Conservation (phyloP, 1,140 invertebrate species). For the Macrosteles quadrilineatus region DNA sequence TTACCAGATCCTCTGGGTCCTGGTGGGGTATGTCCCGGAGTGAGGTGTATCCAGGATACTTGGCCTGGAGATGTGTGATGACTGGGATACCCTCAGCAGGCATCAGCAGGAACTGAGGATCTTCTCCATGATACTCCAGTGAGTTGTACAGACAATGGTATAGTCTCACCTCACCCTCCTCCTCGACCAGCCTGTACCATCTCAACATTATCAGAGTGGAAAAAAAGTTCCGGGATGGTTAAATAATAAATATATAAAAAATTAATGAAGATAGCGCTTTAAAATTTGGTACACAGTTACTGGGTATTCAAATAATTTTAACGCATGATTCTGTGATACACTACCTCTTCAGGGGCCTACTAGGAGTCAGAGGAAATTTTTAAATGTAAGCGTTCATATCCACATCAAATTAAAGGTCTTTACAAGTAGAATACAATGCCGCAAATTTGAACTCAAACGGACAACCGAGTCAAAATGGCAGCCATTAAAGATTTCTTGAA, state of each 20-base stretch:
- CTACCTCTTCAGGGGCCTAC: too few species aligned
- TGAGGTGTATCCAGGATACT: slow-evolving; percentile 57
- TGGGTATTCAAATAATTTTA: too few species aligned
- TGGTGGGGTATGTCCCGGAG: slow-evolving; percentile 57
- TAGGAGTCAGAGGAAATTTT: not conserved
- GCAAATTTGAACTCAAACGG: too few species aligned
- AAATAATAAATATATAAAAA: not conserved
- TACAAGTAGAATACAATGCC: too few species aligned
- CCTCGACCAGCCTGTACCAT: slow-evolving; percentile 53
- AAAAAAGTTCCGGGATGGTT: not conserved
- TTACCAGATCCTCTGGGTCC: slow-evolving; percentile 52
- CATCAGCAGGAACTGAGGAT: slow-evolving; percentile 58
- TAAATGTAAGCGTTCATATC: not conserved
- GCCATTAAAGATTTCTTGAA: too few species aligned
- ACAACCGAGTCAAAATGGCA: too few species aligned
- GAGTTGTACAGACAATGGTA: slow-evolving; percentile 61
- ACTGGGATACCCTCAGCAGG: slow-evolving; percentile 52
- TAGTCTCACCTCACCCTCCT: slow-evolving; percentile 52
- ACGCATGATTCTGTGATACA: too few species aligned
- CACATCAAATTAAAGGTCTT: too few species aligned
- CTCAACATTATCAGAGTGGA: not conserved
- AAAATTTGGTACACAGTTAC: too few species aligned
- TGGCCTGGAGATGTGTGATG: slow-evolving; percentile 55
- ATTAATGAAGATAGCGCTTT: not conserved
- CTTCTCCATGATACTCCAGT: slow-evolving; percentile 56